Evolutionary conservation across 2,113 vertebrate genomes (phyloP), one percentile per base, ranked within the genome.

Genomic region (Apus apus): DNA sequence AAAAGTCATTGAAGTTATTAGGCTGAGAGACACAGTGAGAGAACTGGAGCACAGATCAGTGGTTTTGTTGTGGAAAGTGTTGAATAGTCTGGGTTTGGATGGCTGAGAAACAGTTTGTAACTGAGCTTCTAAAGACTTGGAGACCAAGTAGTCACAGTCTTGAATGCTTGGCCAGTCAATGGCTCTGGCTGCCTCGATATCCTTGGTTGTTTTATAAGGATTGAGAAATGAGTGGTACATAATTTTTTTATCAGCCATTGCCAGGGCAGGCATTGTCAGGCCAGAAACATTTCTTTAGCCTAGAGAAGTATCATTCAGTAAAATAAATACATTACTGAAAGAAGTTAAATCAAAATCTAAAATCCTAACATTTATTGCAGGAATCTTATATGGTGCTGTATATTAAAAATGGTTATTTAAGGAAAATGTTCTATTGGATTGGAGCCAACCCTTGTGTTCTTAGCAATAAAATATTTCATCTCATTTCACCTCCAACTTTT

Each of bases 401-500:
- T 85, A 84, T 90, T 93, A 94, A 94, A 96, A 92, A 90, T 38
- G 40, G 73, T 90, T 90, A 81, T 93, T 93, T 94, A 84, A 93
- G 77, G 77, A 94, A 94, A 85, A 76, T 38, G 56, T 92, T 95
- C 73, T 51, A 15, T 72, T 96, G 94, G 93, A 81, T 11, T 53
- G 50, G 54, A 94, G 86, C 96, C 96, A 97, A 84, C n/a, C 32
- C 83, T 90, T 93, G 68, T 87, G 85, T 73, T 93, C 80, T 87
- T 70, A 87, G 90, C 83, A 93, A 86, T 96, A 96, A 96, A 96
- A 67, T 87, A 95, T 92, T 94, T 95, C 80, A 85, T 92, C 92
- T 94, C 79, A 3, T 95, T 97, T 94, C 88, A 95, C 96, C 90
- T 96, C 88, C 81, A 92, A 89, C 88, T 95, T 96, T 97, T 97